Base-by-base conservation (phyloP, 2,113 vertebrate species). In the Mobula hypostoma region DNA sequence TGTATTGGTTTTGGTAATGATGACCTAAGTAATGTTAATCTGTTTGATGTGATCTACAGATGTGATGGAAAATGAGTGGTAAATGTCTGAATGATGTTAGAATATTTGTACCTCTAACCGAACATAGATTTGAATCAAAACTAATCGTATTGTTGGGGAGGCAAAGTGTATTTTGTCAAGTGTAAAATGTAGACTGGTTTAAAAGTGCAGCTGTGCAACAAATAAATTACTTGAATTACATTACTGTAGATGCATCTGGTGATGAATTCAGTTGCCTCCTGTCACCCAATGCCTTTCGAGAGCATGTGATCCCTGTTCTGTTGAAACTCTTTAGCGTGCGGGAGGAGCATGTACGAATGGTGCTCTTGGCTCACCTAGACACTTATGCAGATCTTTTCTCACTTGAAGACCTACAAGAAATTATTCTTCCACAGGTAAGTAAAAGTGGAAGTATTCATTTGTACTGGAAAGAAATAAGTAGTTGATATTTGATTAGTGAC, bases 351-450 rank as follows among this genome's bases (percentile, higher is more conserved):
- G 97, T 99, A 77, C 97, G 98, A 48, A 96, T 98, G 61, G 98
- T 98, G 94, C 94, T 99, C 95, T 97, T 99, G 94, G 97, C 97
- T 79, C 98, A 99, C 96, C 97, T 99, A 19, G 97, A 98, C 87
- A 96, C 98, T 95, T 99, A 99, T 0, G 98, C 97, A 0, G 97
- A 97, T 94, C 97, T 98, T 90, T 98, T 99, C 95, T 96, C 98
- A 6, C 96, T 94, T 7, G 98, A 99, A 32, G 98, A 99, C 94
- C 96, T 99, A 94, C 98, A 98, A 96, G 98, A 97, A 94, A 97
- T 98, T 95, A 97, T 99, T 94, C 94, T 99, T 96, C 99, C 99
- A 95, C 99, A 99, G 98, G 99, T 99, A 24, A 95, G 94, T 66
- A 94, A 93, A 76, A 48, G n/a, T 93, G 77, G 66, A 94, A 27